These are phyloP conservation scores for Holotrichia oblita DNA, from an alignment of 1,140 invertebrate genomes.

Conservation along the genomic window DNA sequence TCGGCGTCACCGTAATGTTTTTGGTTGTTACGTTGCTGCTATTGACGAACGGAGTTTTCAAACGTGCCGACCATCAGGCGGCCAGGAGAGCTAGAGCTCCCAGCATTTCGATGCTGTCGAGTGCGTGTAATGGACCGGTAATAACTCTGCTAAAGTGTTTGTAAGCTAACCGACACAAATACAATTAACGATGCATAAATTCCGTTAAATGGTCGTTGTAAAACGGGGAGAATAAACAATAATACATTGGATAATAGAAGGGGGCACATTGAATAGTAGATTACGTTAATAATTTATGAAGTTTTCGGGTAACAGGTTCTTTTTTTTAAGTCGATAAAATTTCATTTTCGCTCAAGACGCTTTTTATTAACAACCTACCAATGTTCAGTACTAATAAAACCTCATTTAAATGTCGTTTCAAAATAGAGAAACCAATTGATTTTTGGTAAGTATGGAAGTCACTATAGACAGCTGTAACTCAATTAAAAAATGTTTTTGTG, in stretches of 20 bases:
- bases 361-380: too few relatives aligned
- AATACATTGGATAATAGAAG: neutral
- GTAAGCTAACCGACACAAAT: conserved; percentile 28
- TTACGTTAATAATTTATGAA: conserved; percentile 10
- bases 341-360: neutral
- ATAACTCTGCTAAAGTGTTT: conserved; percentile 26
- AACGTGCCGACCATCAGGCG: neutral
- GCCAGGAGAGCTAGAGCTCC: neutral
- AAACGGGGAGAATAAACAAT: conserved; percentile 9
- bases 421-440: too few relatives aligned
- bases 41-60: neutral
- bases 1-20: neutral
- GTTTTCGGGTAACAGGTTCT: neutral
- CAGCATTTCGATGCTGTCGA: neutral
- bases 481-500: too few relatives aligned
- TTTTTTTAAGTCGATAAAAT: neutral
- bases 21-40: neutral
- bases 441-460: too few relatives aligned
- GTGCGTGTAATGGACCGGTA: conserved; percentile 32
- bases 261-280: neutral
- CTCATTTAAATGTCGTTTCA: too few relatives aligned
- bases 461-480: too few relatives aligned
- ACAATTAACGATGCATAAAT: conserved; percentile 29
- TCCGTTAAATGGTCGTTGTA: conserved; percentile 3
- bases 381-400: too few relatives aligned